Base-by-base conservation (phyloP, 2,113 vertebrate genomes). In the Passer domesticus region DNA sequence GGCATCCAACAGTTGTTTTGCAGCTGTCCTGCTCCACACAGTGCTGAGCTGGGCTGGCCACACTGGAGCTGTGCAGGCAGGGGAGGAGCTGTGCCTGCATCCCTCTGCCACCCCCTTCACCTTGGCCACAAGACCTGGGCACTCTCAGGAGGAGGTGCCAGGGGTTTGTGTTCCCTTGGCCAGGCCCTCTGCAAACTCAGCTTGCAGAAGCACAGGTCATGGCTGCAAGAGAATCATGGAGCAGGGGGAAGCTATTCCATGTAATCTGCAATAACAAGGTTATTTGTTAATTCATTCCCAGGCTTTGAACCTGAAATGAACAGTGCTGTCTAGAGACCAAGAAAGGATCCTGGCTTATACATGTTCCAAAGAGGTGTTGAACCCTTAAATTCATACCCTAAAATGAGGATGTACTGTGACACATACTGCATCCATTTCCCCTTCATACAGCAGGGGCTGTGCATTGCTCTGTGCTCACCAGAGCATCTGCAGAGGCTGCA, bases 131-230 rank as follows among this genome's bases (percentile, higher is more conserved):
- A 24, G 69, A 37, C 21, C 17, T 0, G 2, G 0, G 10, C 30
- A 10, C 35, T 58, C 24, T 10, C 24, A 41, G 37, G 41, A 33
- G 9, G 55, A 84, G 60, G 9, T 49, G 41, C 14, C 30, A 22
- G 13, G 37, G 46, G 15, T 21, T 28, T 5, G 7, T 17, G 74
- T 9, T 37, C 44, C 49, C 22, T 28, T 6, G 23, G 46, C 8
- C 1, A 0, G 37, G 27, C 15, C n/a, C 60, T 19, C 22, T 0
- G 0, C 72, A 21, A 19, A 18, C 11, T 21, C 9, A 1, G 47
- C 27, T 8, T 33, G 67, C 22, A 68, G 53, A 1, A 2, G 52
- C 43, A 31, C 15, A 20, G 64, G 28, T 5, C 3, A 43, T 17
- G 21, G 67, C 62, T 11, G 2, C 15, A 10, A 12, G 22, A 50